Percentiles rank a stretch among this genome's conserved stretches.
phyloP scores from a whole-genome alignment of 2,797 vertebrate species.

The Lacerta bilineata region DNA sequence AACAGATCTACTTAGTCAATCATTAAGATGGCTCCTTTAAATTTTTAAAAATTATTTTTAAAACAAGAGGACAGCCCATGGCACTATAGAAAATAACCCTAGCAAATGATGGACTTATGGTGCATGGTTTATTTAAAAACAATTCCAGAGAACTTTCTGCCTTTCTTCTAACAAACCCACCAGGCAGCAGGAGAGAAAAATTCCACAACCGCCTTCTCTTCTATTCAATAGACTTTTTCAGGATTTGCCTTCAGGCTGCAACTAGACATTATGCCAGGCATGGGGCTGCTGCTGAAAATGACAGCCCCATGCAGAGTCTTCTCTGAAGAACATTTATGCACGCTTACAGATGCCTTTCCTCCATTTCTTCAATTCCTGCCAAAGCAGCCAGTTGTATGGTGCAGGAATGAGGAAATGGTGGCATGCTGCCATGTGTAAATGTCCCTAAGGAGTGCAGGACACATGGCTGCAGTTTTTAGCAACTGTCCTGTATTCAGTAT shows the following conservation, averaged over 20 bases:
- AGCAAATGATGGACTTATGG: background rate
- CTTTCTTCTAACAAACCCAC: background rate
- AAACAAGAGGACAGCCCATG: background rate
- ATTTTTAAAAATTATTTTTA: background rate
- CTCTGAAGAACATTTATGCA: background rate
- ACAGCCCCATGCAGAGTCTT: background rate
- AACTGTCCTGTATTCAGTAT: background rate
- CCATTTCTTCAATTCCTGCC: background rate
- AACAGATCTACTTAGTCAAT: background rate
- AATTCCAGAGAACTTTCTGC: background rate
- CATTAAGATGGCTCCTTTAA: background rate
- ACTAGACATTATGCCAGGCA: background rate
- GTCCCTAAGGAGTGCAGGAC: too few relatives aligned
- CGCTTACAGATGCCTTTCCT: background rate
- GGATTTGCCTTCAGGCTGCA: background rate
- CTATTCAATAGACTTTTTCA: conserved; percentile 17
- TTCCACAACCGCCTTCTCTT: conserved; percentile 7
- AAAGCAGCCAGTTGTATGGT: background rate
- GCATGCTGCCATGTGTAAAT: background rate
- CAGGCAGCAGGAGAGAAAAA: background rate
- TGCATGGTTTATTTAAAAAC: background rate
- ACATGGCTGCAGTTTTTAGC: background rate
- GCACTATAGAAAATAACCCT: background rate
- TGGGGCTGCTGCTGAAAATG: background rate
- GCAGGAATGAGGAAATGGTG: background rate